Evolutionary conservation across 2,888 invertebrate species (phyloP).

Genomic region (Drosophila anomalata): DNA sequence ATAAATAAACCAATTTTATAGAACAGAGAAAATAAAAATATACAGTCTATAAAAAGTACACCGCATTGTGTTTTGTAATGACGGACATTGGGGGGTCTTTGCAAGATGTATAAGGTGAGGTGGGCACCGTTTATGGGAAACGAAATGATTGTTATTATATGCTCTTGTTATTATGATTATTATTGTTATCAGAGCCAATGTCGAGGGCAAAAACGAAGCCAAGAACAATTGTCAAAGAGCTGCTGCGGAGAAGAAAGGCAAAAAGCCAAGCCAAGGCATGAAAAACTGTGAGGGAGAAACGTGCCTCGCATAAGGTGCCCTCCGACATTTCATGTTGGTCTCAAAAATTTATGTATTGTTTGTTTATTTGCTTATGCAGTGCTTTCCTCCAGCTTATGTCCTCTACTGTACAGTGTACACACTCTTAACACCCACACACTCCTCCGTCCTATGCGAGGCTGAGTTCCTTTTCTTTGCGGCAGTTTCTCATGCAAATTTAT

Average conservation of each 20-base stretch:
- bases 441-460: slow-evolving; percentile 11
- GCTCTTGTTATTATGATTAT: slow-evolving; percentile 72
- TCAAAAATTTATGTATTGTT: slow-evolving; percentile 73
- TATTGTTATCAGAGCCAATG: slow-evolving; percentile 73
- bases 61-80: slow-evolving; percentile 39
- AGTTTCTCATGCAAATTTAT: slow-evolving; percentile 75
- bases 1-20: slow-evolving; percentile 71
- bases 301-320: slow-evolving; percentile 58
- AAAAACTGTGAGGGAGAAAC: slow-evolving; percentile 41
- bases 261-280: slow-evolving; percentile 9
- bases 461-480: slow-evolving; percentile 24
- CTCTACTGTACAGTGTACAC: slow-evolving; percentile 7
- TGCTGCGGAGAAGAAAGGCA: slow-evolving; percentile 4
- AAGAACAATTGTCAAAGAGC: slow-evolving; percentile 25
- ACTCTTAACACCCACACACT: slow-evolving; percentile 1
- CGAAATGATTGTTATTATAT: slow-evolving; percentile 73
- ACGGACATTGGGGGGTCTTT: slow-evolving; percentile 1
- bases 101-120: not conserved
- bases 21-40: slow-evolving; percentile 42
- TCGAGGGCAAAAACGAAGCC: slow-evolving; percentile 46
- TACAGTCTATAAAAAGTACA: slow-evolving; percentile 59
- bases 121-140: slow-evolving; percentile 59
- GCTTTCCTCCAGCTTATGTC: slow-evolving; percentile 47
- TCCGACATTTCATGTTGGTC: slow-evolving; percentile 9
- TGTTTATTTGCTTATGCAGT: slow-evolving; percentile 77